phyloP scores from a whole-genome alignment of 2,797 vertebrate genomes.

The Enoplosus armatus region DNA sequence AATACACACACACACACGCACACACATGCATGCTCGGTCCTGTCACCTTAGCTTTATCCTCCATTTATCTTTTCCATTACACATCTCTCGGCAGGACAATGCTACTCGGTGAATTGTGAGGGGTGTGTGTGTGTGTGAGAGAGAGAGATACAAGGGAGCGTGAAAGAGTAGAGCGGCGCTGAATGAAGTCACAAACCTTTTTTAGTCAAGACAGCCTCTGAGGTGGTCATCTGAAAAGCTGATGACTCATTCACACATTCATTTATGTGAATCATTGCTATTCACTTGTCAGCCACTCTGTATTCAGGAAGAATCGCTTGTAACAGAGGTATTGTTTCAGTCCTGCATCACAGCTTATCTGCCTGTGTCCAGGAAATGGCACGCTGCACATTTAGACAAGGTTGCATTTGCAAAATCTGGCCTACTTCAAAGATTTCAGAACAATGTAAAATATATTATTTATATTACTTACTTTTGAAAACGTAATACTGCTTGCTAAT shows the following conservation, averaged over 20 bases:
- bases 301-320: conserved; percentile 67
- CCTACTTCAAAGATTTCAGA: conserved; percentile 19
- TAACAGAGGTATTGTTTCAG: conserved; percentile 79
- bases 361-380: conserved; percentile 72
- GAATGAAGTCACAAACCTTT: conserved; percentile 78
- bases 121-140: conserved; percentile 42
- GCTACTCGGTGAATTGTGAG: conserved; percentile 82
- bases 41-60: conserved; percentile 89
- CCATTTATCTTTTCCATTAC: conserved; percentile 93
- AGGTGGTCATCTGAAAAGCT: conserved; percentile 87
- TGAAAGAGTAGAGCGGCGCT: conserved; percentile 59
- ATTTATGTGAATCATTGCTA: conserved; percentile 83
- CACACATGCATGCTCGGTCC: conserved; percentile 68
- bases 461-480: conserved; percentile 40
- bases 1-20: conserved; percentile 62
- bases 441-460: conserved; percentile 34
- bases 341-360: conserved; percentile 73
- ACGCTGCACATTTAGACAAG: conserved; percentile 61
- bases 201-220: conserved; percentile 83
- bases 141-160: conserved; percentile 45
- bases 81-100: conserved; percentile 83
- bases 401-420: conserved; percentile 53
- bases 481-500: conserved; percentile 21
- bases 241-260: conserved; percentile 91
- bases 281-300: conserved; percentile 82